These are phyloP conservation scores for Erebia ligea DNA, from an alignment of 2,888 invertebrate genomes.

Conservation along the genomic window DNA sequence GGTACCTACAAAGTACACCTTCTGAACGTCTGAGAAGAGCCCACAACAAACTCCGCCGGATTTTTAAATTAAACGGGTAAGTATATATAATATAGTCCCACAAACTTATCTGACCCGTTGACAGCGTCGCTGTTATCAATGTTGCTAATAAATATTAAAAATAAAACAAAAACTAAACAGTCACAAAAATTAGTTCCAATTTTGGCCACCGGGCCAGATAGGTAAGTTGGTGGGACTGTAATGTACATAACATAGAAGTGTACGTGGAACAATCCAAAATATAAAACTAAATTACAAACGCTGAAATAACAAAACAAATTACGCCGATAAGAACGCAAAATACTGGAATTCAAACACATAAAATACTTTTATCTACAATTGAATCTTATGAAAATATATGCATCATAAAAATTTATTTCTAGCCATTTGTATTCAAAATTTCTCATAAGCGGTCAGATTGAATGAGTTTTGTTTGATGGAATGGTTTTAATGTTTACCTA, in stretches of 20 bases:
- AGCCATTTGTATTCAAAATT: constrained; percentile 23
- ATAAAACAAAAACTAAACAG: too few species aligned
- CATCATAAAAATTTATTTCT: constrained; percentile 31
- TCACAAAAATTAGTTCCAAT: too few species aligned
- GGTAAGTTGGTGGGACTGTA: too few species aligned
- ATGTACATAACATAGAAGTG: not conserved
- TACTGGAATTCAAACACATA: constrained; percentile 31
- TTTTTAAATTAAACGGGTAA: too few species aligned
- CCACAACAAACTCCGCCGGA: too few species aligned
- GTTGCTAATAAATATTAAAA: too few species aligned
- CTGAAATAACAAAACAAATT: constrained; percentile 27
- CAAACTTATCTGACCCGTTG: too few species aligned
- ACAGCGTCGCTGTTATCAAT: too few species aligned
- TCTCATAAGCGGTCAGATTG: constrained; percentile 33
- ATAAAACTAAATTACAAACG: constrained; percentile 23
- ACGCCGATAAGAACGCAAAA: constrained; percentile 24
- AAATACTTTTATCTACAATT: constrained; percentile 36
- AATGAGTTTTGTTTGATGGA: constrained; percentile 24
- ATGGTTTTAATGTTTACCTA: not conserved
- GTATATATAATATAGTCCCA: too few species aligned
- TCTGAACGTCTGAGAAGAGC: too few species aligned
- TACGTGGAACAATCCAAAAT: constrained; percentile 8
- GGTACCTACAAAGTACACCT: too few species aligned
- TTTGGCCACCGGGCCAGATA: too few species aligned
- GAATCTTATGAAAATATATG: constrained; percentile 33